These are phyloP conservation scores for Chelonus insularis DNA, from an alignment of 1,140 invertebrate genomes.

Conservation along the genomic window DNA sequence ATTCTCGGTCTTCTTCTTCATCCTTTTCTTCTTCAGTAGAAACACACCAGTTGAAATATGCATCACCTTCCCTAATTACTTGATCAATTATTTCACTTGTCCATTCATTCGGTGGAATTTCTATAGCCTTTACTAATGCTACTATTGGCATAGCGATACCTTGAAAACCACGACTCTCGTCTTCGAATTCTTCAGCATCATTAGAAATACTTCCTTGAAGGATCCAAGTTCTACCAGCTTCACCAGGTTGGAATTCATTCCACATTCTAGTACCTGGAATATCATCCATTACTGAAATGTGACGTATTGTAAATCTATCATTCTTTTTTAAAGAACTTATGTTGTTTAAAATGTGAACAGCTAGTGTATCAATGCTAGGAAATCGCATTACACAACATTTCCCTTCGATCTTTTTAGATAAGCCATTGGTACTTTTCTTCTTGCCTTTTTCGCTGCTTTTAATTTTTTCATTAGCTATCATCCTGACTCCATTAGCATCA, in stretches of 20 bases:
- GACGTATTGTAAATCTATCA: slow-evolving; percentile 47
- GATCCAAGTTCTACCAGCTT: slow-evolving; percentile 45
- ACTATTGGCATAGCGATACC: slow-evolving; percentile 46
- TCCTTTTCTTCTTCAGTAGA: slow-evolving; percentile 9
- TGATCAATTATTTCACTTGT: slow-evolving; percentile 37
- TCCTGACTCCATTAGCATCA: slow-evolving; percentile 36
- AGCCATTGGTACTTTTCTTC: slow-evolving; percentile 12
- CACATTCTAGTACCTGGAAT: slow-evolving; percentile 43
- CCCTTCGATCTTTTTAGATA: slow-evolving; percentile 33
- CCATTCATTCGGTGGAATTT: slow-evolving; percentile 41
- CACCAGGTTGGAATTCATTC: slow-evolving; percentile 44
- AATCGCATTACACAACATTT: slow-evolving; percentile 50
- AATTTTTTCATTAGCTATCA: slow-evolving; percentile 34
- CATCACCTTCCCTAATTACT: slow-evolving; percentile 41
- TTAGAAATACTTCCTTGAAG: slow-evolving; percentile 42
- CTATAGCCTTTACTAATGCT: slow-evolving; percentile 37
- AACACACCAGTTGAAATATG: slow-evolving; percentile 48
- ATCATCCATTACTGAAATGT: slow-evolving; percentile 39
- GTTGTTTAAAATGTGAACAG: slow-evolving; percentile 37
- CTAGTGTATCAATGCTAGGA: slow-evolving; percentile 31
- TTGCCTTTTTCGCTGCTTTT: background rate
- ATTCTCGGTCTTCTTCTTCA: slow-evolving; percentile 27
- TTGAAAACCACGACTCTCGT: slow-evolving; percentile 42
- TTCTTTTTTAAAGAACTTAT: slow-evolving; percentile 40
- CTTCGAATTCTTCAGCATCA: slow-evolving; percentile 40